phyloP scores from a whole-genome alignment of 2,113 vertebrate species.

The Typhlomys cinereus region DNA sequence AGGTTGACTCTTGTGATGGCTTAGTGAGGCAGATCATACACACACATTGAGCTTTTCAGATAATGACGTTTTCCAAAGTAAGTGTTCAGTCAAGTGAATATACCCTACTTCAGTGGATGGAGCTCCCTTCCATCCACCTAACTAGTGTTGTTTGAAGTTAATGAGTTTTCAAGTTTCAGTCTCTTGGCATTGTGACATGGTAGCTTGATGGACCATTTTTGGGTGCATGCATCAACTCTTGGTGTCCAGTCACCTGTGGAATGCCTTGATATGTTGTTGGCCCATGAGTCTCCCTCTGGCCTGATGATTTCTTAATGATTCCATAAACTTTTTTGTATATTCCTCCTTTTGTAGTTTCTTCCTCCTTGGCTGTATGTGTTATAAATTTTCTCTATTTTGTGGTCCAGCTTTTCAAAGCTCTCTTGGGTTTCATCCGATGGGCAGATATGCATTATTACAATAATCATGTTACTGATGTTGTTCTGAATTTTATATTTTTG shows the following conservation, averaged over 20 bases:
- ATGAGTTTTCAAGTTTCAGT: neutral
- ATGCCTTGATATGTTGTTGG: neutral
- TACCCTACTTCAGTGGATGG: neutral
- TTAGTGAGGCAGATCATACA: neutral
- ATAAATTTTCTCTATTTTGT: neutral
- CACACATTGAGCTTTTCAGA: neutral
- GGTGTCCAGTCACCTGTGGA: neutral
- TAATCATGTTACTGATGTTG: neutral
- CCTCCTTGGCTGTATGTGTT: neutral
- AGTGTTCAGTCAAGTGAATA: neutral
- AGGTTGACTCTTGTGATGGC: neutral
- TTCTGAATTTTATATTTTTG: neutral
- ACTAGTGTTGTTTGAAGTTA: neutral
- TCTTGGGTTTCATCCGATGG: neutral
- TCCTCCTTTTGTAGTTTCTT: too few relatives aligned
- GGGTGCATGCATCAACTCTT: neutral
- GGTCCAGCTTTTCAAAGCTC: neutral
- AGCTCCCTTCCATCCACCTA: neutral
- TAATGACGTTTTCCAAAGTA: neutral
- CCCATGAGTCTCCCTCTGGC: accelerated
- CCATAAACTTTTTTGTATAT: neutral
- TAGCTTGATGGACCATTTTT: neutral
- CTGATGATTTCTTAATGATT: slow-evolving; percentile 16
- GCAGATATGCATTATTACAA: neutral
- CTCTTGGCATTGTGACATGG: neutral